phyloP scores from a whole-genome alignment of 2,113 vertebrate species.

The Chelonoidis abingdonii region DNA sequence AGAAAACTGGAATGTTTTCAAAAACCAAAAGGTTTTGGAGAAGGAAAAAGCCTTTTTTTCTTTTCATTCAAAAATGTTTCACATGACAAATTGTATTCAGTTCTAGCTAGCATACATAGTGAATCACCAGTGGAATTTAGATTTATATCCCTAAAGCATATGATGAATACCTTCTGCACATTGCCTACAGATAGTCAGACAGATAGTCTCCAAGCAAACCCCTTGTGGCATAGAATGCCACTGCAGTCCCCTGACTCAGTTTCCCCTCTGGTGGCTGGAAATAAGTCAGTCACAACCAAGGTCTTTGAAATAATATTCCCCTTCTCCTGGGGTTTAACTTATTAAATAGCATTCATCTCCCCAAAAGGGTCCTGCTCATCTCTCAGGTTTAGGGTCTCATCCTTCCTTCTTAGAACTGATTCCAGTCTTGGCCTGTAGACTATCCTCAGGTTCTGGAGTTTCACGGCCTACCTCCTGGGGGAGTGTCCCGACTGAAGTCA shows the following conservation, averaged over 20 bases:
- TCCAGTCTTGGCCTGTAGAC: not conserved
- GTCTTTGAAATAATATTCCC: not conserved
- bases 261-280: not conserved
- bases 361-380: not conserved
- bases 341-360: not conserved
- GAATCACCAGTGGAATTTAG: not conserved
- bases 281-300: not conserved
- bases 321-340: not conserved
- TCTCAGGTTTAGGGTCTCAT: too few relatives aligned
- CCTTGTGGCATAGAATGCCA: not conserved
- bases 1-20: not conserved
- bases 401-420: not conserved
- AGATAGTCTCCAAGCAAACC: not conserved
- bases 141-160: not conserved
- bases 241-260: not conserved
- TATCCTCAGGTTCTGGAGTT: not conserved
- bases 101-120: not conserved
- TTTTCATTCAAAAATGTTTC: not conserved
- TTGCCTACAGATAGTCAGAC: not conserved
- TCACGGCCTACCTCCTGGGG: not conserved
- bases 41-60: too few relatives aligned
- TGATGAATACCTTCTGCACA: not conserved
- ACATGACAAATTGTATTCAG: not conserved
- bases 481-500: not conserved
- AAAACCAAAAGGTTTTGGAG: not conserved